Conservation (phyloP, 2,888 invertebrate genomes). For the Tetragonisca angustula region DNA sequence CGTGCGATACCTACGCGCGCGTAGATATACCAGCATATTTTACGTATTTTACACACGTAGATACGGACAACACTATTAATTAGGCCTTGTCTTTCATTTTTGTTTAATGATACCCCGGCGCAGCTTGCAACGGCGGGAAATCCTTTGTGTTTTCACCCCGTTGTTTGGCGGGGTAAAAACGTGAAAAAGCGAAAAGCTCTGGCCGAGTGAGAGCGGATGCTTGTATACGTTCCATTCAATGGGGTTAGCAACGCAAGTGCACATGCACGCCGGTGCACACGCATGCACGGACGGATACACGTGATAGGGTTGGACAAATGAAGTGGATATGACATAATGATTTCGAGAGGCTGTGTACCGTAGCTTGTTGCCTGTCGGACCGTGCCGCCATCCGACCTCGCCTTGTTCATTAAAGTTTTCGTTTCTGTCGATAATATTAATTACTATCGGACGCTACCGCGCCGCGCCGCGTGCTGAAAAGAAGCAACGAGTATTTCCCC, state of each 20-base stretch:
- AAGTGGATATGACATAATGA: constrained; percentile 75
- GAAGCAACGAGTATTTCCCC: neutral
- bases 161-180: constrained; percentile 64
- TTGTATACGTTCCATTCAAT: constrained; percentile 61
- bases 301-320: constrained; percentile 73
- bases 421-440: constrained; percentile 54
- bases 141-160: constrained; percentile 56
- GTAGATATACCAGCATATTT: neutral
- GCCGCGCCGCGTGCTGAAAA: neutral
- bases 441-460: constrained; percentile 5
- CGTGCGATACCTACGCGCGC: neutral
- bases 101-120: constrained; percentile 51
- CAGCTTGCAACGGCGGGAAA: constrained; percentile 57
- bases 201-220: constrained; percentile 61
- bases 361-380: constrained; percentile 63
- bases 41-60: neutral
- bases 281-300: constrained; percentile 55
- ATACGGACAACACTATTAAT: constrained; percentile 62
- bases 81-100: constrained; percentile 60
- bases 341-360: constrained; percentile 68
- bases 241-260: constrained; percentile 64
- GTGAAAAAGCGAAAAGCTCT: constrained; percentile 56
- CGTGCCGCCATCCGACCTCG: constrained; percentile 33
- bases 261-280: constrained; percentile 42
- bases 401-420: constrained; percentile 64